Evolutionary conservation across 1,140 invertebrate species (phyloP).

Genomic region (Zaprionus gabonicus): DNA sequence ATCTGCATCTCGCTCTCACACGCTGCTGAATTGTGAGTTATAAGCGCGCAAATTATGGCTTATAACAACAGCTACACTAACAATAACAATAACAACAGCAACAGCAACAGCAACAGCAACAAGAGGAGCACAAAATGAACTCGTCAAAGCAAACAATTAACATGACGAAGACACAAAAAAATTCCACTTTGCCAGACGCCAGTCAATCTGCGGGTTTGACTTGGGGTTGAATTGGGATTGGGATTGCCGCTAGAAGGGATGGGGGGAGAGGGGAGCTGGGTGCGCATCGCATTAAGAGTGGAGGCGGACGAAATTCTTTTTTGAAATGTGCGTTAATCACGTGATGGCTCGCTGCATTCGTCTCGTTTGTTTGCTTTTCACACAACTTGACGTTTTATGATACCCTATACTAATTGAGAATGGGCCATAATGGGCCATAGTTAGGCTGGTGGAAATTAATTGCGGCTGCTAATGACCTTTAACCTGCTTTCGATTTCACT

Average conservation of each 20-base stretch:
- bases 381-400: background rate
- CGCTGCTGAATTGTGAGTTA: conserved; percentile 63
- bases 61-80: conserved; percentile 58
- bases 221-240: conserved; percentile 10
- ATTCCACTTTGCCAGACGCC: conserved; percentile 44
- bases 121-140: conserved; percentile 39
- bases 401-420: conserved; percentile 8
- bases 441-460: background rate
- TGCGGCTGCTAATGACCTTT: background rate
- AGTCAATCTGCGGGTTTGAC: conserved; percentile 8
- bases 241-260: background rate
- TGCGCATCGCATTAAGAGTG: conserved; percentile 54
- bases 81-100: conserved; percentile 46
- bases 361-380: conserved; percentile 23
- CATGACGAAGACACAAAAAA: conserved; percentile 82
- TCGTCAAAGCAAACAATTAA: conserved; percentile 71
- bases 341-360: conserved; percentile 50
- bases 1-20: background rate
- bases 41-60: conserved; percentile 79
- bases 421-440: background rate
- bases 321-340: conserved; percentile 72
- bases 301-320: conserved; percentile 30
- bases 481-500: background rate
- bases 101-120: conserved; percentile 42
- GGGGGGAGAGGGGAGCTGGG: conserved; percentile 18